Base-by-base conservation (phyloP, 2,888 invertebrate species). In the Pedicia rivosa region DNA sequence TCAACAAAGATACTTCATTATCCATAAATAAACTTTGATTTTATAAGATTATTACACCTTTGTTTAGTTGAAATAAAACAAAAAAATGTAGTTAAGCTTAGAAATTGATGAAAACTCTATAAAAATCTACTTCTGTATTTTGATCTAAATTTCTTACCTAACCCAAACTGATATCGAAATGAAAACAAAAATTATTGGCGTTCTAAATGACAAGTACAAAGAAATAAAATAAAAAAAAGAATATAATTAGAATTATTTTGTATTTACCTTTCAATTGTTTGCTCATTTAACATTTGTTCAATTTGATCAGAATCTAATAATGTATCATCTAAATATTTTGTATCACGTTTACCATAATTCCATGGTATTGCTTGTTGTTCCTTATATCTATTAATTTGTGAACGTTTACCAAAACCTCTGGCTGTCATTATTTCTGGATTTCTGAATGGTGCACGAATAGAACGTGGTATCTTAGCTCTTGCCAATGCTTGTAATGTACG, bases 341-440 rank as follows among this genome's bases (percentile, higher is more conserved):
- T 31, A 10, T 40, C 40, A 5, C 36, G 30, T 35, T 40, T 42
- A 6, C 40, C 42, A 35, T 8, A 39, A 12, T 30, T 34, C 35
- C 42, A 39, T 17, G 40, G 35, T 24, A 38, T 16, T 4, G 26
- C 20, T 14, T 36, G 27, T 29, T 36, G 27, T 6, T 24, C 17
- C 17, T 9, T 20, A 10, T 35, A 14, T 13, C 24, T 27, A 19
- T 35, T 32, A 37, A 27, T n/a, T 26, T 35, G 36, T 35, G 44
- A 44, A n/a, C 51, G 39, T 40, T 51, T 51, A 10, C 51, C 51
- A 38, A 46, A 51, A n/a, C 51, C 51, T n/a, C 51, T 44, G 5
- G 51, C 51, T 17, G 47, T 48, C 47, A 49, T 50, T 9, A 50
- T 47, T 43, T 48, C 49, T 5, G 40, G 42, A 37, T 48, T 48